Evolutionary conservation across 2,888 invertebrate genomes (phyloP).

Genomic region (Eupithecia centaureata): DNA sequence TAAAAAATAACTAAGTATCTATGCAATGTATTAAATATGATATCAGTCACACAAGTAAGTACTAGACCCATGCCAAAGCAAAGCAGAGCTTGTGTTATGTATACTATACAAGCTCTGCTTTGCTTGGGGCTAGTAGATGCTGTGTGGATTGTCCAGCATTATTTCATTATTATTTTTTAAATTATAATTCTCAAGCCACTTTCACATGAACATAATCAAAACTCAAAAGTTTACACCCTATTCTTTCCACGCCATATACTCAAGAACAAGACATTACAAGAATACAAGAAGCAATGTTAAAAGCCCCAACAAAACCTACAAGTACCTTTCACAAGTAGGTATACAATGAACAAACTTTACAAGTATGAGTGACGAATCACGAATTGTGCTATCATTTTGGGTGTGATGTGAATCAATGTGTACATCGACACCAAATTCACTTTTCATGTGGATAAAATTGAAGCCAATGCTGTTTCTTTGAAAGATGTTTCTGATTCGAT

Average conservation of each 20-base stretch:
- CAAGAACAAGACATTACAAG: slow-evolving; percentile 19
- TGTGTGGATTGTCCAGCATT: no score
- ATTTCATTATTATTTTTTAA: no score
- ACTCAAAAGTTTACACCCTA: background rate
- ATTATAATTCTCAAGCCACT: background rate
- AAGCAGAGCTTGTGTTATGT: no score
- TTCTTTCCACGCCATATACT: slow-evolving; percentile 3
- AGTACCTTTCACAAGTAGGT: slow-evolving; percentile 22
- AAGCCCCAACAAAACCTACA: background rate
- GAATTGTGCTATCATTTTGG: slow-evolving; percentile 37
- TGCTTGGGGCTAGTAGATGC: no score
- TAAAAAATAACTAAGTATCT: no score
- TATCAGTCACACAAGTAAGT: no score
- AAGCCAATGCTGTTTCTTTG: background rate
- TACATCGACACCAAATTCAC: background rate
- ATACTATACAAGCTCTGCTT: no score
- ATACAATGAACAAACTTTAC: slow-evolving; percentile 31
- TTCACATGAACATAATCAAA: background rate
- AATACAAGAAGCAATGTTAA: slow-evolving; percentile 1
- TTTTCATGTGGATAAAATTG: background rate
- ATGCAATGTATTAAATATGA: no score
- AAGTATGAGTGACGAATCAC: slow-evolving; percentile 58
- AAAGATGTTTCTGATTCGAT: background rate
- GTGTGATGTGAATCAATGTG: slow-evolving; percentile 37
- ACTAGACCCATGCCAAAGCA: no score